These are phyloP conservation scores for Deilephila porcellus DNA, from an alignment of 2,888 invertebrate genomes.

Conservation along the genomic window DNA sequence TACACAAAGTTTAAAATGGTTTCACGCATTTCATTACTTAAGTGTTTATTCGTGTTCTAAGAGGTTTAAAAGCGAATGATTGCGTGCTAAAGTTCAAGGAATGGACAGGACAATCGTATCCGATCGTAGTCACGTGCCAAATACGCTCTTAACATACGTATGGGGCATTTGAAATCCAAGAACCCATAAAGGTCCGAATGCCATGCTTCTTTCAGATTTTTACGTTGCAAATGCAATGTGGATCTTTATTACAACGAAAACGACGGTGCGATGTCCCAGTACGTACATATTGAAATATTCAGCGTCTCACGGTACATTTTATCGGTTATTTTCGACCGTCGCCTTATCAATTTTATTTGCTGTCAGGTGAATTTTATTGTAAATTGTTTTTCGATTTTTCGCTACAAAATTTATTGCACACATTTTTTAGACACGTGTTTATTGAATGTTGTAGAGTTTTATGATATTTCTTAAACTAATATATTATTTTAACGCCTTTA, in stretches of 20 bases:
- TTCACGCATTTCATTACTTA: background rate
- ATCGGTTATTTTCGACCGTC: background rate
- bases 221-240: background rate
- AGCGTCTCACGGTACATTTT: background rate
- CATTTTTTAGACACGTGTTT: too few species aligned
- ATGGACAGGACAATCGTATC: background rate
- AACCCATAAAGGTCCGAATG: background rate
- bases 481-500: too few species aligned
- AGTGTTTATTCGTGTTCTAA: background rate
- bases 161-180: background rate
- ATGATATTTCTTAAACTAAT: too few species aligned
- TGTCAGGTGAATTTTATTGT: background rate
- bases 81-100: background rate
- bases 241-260: background rate
- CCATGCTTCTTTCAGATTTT: background rate
- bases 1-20: background rate
- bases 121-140: slow-evolving; percentile 9
- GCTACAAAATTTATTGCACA: background rate
- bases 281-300: slow-evolving; percentile 9
- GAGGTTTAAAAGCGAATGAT: background rate
- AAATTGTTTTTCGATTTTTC: background rate
- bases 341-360: slow-evolving; percentile 6
- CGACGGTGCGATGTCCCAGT: background rate
- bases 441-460: too few species aligned
- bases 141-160: slow-evolving; percentile 2